Evolutionary conservation across 2,113 vertebrate species (phyloP), one percentile per base, ranked within the genome.

Genomic region (Pogona vitticeps): DNA sequence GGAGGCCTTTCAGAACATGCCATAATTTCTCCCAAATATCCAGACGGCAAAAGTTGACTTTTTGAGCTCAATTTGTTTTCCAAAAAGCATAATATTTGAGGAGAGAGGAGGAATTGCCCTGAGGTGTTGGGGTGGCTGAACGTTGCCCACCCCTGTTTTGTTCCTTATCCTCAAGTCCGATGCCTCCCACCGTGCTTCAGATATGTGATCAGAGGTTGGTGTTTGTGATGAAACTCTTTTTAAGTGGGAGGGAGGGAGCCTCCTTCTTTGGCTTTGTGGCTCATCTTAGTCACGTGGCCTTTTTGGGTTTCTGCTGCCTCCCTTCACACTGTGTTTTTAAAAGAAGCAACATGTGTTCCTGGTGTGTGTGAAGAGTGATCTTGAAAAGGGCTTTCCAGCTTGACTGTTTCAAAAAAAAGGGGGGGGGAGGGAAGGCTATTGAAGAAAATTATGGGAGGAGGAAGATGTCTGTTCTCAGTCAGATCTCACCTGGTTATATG

Each of bases 331-430:
- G 0, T 76, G 28, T 77, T 31, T 31, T 78, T 58, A 79, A 38
- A 12, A 0, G 73, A 68, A 78, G 72, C 65, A 89, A 75, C 38
- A 68, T 76, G 18, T 28, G 20, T 6, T 23, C 71, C 88, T 89
- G 87, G 36, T 78, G 56, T 80, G 14, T 88, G 91, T 91, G 80
- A 90, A 88, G 91, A 67, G 90, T 89, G 90, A 90, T 93, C 91
- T 88, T 90, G 86, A 93, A 87, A 89, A 76, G 91, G 90, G 90
- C 90, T 93, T 92, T 92, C 91, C 91, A 91, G 92, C 89, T 93
- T 92, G 89, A 84, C 1, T 70, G 6, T 33, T 91, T 91, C 88
- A 92, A 93, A 91, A 70, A n/a, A n/a, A n/a, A n/a, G n/a, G n/a
- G n/a, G 42, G 46, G 76, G 56, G 92, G 84, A 52, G 91, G 90